Evolutionary conservation across 2,113 vertebrate genomes (phyloP).

Genomic region (Calonectris borealis): DNA sequence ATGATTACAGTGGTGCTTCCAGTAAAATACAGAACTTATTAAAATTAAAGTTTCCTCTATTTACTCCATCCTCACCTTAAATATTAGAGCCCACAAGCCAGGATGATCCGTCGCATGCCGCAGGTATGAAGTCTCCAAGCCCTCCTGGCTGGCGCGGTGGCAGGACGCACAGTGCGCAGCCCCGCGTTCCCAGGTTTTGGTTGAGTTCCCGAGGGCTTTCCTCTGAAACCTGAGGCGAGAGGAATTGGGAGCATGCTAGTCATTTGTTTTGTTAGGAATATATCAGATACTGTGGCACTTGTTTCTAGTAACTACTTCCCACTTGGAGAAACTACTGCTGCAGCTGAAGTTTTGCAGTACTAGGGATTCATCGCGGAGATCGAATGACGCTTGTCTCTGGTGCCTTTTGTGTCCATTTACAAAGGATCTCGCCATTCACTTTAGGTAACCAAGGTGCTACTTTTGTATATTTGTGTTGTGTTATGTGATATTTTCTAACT

Average conservation of each 20-base stretch:
- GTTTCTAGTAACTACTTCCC: neutral
- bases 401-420: neutral
- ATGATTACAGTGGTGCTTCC: neutral
- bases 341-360: neutral
- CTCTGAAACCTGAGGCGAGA: neutral
- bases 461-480: neutral
- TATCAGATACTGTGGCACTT: neutral
- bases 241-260: neutral
- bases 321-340: neutral
- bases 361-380: neutral
- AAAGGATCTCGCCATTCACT: neutral
- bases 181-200: neutral
- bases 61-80: neutral
- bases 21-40: neutral
- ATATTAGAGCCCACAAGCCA: conserved; percentile 18
- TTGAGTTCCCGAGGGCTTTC: neutral
- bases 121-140: neutral
- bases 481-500: neutral
- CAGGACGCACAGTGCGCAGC: neutral
- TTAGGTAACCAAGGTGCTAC: neutral
- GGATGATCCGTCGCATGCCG: conserved; percentile 59
- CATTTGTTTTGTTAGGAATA: neutral
- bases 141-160: neutral
- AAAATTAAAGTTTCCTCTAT: neutral
- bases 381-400: neutral